Evolutionary conservation across 2,113 vertebrate species (phyloP).

Genomic region (Toxotes jaculatrix): DNA sequence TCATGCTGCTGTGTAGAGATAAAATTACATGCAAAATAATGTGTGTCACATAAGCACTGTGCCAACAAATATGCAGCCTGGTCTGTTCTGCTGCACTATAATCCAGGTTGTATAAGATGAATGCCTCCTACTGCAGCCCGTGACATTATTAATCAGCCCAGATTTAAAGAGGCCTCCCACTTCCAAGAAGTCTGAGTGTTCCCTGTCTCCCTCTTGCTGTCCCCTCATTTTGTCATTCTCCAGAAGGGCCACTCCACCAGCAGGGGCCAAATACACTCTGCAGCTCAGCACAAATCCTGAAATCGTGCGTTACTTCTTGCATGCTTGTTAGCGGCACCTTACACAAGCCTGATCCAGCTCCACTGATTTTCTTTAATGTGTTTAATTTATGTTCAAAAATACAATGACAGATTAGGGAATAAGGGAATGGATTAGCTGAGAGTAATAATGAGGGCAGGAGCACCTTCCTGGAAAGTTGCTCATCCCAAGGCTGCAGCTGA

Average conservation of each 20-base stretch:
- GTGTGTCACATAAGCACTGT: background rate
- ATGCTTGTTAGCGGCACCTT: background rate
- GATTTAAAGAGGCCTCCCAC: slow-evolving; percentile 34
- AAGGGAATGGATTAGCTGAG: slow-evolving; percentile 1
- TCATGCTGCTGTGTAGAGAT: background rate
- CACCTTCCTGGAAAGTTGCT: slow-evolving; percentile 39
- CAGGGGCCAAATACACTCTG: slow-evolving; percentile 13
- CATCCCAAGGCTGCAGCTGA: slow-evolving; percentile 61
- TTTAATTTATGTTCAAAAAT: background rate
- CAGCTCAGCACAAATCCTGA: background rate
- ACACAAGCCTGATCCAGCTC: background rate
- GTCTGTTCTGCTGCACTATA: background rate
- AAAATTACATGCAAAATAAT: background rate
- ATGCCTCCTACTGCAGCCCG: background rate
- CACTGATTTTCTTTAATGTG: background rate
- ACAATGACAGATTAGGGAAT: background rate
- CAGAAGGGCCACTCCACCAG: slow-evolving; percentile 56
- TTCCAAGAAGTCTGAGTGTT: background rate
- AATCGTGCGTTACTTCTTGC: background rate
- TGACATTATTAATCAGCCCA: slow-evolving; percentile 46
- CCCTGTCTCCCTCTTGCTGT: slow-evolving; percentile 1
- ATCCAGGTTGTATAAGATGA: slow-evolving; percentile 31
- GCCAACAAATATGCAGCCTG: background rate
- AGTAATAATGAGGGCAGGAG: slow-evolving; percentile 1
- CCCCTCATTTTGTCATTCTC: slow-evolving; percentile 9